Conservation (phyloP, 1,140 invertebrate genomes). For the Megalonaias nervosa region DNA sequence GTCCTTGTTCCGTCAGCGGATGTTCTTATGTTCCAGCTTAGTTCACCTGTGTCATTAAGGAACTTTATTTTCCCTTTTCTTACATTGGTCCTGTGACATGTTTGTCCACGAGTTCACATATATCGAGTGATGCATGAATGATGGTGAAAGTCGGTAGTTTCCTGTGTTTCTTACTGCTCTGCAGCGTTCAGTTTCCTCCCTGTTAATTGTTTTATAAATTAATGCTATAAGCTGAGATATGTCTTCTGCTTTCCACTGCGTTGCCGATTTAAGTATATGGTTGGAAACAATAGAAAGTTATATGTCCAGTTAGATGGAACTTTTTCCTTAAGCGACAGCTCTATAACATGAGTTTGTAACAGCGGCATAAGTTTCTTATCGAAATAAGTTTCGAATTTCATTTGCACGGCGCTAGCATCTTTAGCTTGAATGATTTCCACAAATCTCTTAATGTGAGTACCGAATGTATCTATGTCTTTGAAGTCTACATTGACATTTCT, state of each 20-base stretch:
- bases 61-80: too few relatives aligned
- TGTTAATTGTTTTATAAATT: background rate
- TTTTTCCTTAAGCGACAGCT: conserved; percentile 2
- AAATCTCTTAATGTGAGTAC: background rate
- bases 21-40: background rate
- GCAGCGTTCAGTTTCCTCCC: background rate
- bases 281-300: too few relatives aligned
- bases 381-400: conserved; percentile 11
- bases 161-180: too few relatives aligned
- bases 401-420: background rate
- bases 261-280: too few relatives aligned
- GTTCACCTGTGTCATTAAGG: too few relatives aligned
- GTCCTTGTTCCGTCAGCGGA: conserved; percentile 4
- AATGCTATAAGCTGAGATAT: too few relatives aligned
- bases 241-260: too few relatives aligned
- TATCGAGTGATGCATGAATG: too few relatives aligned
- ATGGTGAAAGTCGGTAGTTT: too few relatives aligned
- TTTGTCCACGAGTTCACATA: too few relatives aligned
- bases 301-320: conserved; percentile 6
- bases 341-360: background rate
- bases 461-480: conserved; percentile 9
- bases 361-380: background rate
- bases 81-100: too few relatives aligned
- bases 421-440: background rate
- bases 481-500: background rate